Evolutionary conservation across 1,140 invertebrate species (phyloP), one percentile per base, ranked within the genome.

Genomic region (Pogonomyrmex californicus): DNA sequence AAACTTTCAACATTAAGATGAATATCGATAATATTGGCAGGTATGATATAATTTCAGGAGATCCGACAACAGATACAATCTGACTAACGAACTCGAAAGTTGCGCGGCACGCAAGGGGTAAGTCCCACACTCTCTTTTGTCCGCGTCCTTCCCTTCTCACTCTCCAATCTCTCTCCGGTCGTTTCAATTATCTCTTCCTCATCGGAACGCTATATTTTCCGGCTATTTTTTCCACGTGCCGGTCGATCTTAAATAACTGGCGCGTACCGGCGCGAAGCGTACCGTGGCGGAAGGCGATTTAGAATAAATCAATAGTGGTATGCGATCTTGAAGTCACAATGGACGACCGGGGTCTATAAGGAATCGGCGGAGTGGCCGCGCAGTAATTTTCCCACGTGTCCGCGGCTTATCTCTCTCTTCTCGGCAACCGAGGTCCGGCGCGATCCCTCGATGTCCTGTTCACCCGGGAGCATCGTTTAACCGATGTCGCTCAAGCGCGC

Each of bases 371-470:
- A 65, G 85, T 49, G 58, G 47, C 76, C 58, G 75, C 81, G 68
- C 86, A 83, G 88, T 87, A 87, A 90, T 90, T 90, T 90, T 90
- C 89, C 89, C 89, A 90, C 89, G 89, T 90, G 88, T 89, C 88
- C 73, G 71, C 77, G 86, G 73, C 86, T 90, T 86, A 90, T 90
- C 86, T 66, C 81, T 56, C 70, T 63, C 44, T 49, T 77, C 81
- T 65, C 70, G 38, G 82, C 51, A 63, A 62, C 23, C 30, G 56
- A 36, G 33, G 2, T 14, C 54, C 68, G 62, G 76, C 87, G 76
- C 87, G 76, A 87, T 75, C 60, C 68, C 73, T 56, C 82, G 56
- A 71, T 51, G 75, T 70, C 81, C 78, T 78, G 66, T 51, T 38
- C 87, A 75, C 77, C 82, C 89, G 68, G 60, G 62, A 89, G 88